Evolutionary conservation across 2,113 vertebrate species (phyloP).

Genomic region (Brevimyrus niger): DNA sequence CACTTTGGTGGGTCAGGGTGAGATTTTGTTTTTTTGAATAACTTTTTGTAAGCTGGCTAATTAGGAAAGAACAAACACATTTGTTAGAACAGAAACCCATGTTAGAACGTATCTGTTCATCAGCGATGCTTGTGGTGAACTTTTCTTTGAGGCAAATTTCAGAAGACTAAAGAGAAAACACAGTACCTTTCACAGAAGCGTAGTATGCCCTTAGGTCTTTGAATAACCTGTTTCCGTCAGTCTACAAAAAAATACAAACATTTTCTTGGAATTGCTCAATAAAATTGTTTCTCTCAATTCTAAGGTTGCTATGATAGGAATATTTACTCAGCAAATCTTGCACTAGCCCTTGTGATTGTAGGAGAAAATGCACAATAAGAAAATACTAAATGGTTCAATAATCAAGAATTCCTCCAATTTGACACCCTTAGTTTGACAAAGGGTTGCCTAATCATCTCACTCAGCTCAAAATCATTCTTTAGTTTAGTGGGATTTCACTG

Average conservation of each 20-base stretch:
- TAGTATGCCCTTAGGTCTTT: slow-evolving; percentile 83
- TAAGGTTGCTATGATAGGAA: background rate
- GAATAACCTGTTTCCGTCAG: slow-evolving; percentile 74
- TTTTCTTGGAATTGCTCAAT: background rate
- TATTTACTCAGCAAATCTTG: background rate
- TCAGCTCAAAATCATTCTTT: background rate
- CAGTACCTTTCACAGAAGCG: slow-evolving; percentile 75
- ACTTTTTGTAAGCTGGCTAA: background rate
- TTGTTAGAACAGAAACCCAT: background rate
- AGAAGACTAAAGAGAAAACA: background rate
- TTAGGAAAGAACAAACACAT: background rate
- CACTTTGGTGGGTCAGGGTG: background rate
- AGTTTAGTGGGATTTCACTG: background rate
- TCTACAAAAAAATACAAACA: slow-evolving; percentile 46
- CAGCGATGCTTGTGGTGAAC: background rate
- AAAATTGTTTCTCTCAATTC: background rate
- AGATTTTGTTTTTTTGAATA: background rate
- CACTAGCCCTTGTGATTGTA: background rate
- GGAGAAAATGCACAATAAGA: background rate
- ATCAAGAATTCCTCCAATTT: background rate
- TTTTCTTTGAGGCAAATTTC: background rate
- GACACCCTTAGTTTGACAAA: background rate
- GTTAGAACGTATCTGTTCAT: background rate
- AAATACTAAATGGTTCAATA: background rate
- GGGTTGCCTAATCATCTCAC: background rate